Percentiles rank a stretch among this genome's conserved stretches.
phyloP scores from a whole-genome alignment of 2,888 invertebrate species.

The Orthosia cruda region DNA sequence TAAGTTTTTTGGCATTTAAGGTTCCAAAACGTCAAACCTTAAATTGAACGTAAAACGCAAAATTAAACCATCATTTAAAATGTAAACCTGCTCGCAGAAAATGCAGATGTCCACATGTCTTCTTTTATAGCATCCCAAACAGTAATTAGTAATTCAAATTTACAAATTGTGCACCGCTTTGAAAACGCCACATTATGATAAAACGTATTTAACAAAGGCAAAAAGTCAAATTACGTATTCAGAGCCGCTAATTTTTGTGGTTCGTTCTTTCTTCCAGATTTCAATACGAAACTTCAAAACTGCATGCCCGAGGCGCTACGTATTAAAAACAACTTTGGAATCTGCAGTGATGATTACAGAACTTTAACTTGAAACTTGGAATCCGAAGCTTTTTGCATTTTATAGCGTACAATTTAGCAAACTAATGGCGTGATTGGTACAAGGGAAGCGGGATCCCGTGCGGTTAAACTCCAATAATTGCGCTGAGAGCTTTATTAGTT shows the following conservation, averaged over 20 bases:
- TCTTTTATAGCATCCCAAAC: constrained; percentile 34
- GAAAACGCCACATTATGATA: constrained; percentile 59
- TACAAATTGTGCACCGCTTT: constrained; percentile 54
- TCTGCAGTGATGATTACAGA: constrained; percentile 67
- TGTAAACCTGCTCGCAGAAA: constrained; percentile 20
- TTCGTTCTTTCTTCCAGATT: constrained; percentile 48
- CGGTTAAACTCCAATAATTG: constrained; percentile 78
- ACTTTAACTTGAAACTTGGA: constrained; percentile 71
- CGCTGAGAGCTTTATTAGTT: constrained; percentile 73
- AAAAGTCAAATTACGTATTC: constrained; percentile 57
- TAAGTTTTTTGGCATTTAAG: constrained; percentile 6
- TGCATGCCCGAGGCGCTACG: constrained; percentile 65
- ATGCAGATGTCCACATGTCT: constrained; percentile 34
- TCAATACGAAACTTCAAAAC: constrained; percentile 58
- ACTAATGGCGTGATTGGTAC: constrained; percentile 83
- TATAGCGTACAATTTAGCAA: constrained; percentile 84
- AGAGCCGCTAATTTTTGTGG: constrained; percentile 47
- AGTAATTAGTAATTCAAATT: constrained; percentile 65
- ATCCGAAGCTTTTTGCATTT: constrained; percentile 83
- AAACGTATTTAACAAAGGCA: constrained; percentile 56
- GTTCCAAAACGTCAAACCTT: neutral
- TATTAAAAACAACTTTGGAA: constrained; percentile 69
- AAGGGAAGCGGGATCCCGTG: constrained; percentile 72
- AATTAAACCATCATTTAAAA: constrained; percentile 33
- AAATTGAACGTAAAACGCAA: constrained; percentile 12